Evolutionary conservation across 1,140 invertebrate genomes (phyloP).

Genomic region (Drosophila leontia): DNA sequence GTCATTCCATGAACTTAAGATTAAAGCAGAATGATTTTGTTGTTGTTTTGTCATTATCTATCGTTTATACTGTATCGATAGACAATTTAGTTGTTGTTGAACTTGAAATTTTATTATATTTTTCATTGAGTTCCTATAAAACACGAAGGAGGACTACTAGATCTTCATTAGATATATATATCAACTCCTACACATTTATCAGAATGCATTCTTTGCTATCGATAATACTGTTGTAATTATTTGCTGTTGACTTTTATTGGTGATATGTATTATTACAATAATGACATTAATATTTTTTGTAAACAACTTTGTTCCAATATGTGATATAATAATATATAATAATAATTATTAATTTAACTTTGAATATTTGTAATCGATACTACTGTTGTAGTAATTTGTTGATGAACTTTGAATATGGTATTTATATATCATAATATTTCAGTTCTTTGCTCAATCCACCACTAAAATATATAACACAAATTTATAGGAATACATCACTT

Average conservation of each 20-base stretch:
- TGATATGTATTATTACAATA: no score
- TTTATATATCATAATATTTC: background rate
- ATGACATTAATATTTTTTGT: no score
- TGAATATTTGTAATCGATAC: no score
- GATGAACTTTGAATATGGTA: background rate
- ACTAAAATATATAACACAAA: background rate
- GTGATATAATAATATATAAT: no score
- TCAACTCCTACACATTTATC: background rate
- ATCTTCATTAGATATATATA: background rate
- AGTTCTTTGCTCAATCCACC: background rate
- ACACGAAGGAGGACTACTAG: no score
- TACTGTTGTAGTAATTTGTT: no score
- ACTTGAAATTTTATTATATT: background rate
- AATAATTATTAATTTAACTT: no score
- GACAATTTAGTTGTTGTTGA: constrained; percentile 5
- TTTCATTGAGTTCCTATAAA: background rate
- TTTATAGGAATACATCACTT: background rate
- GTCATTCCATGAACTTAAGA: constrained; percentile 14
- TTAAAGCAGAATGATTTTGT: background rate
- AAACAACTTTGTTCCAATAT: no score
- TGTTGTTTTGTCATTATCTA: background rate
- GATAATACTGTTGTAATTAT: background rate
- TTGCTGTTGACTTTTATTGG: background rate
- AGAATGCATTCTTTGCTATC: background rate
- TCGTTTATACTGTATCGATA: constrained; percentile 14